These are phyloP conservation scores for Ictalurus punctatus DNA, from an alignment of 2,113 vertebrate genomes.

Conservation along the genomic window DNA sequence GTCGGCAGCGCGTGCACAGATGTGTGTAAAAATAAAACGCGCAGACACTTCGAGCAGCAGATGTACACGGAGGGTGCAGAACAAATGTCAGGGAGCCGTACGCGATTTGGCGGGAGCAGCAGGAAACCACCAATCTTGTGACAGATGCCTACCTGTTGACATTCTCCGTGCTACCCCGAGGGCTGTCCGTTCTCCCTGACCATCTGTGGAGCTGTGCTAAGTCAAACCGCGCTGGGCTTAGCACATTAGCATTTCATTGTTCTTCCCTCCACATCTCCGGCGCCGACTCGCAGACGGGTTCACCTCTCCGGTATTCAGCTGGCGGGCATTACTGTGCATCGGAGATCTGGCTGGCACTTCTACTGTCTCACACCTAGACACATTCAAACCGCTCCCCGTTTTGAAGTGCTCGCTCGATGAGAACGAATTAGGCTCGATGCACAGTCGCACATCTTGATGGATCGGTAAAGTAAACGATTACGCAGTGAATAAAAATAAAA, in stretches of 20 bases:
- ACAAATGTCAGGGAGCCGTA: constrained; percentile 35
- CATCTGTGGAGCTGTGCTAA: constrained; percentile 54
- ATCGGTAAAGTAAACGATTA: constrained; percentile 12
- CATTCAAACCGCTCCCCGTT: constrained; percentile 28
- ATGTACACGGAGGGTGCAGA: background rate
- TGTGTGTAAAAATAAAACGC: background rate
- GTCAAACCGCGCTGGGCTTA: constrained; percentile 36
- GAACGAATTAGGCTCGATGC: constrained; percentile 27
- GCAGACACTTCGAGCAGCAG: background rate
- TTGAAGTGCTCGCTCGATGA: constrained; percentile 28
- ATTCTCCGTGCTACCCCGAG: constrained; percentile 37
- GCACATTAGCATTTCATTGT: constrained; percentile 50
- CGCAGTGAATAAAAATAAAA: background rate
- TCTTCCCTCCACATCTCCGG: constrained; percentile 30
- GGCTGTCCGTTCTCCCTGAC: constrained; percentile 47
- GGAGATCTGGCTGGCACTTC: constrained; percentile 46
- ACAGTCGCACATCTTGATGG: background rate
- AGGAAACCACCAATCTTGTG: constrained; percentile 41
- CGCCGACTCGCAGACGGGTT: constrained; percentile 26
- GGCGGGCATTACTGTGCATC: constrained; percentile 39
- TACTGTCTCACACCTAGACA: constrained; percentile 23
- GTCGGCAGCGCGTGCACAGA: background rate
- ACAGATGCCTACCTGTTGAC: constrained; percentile 56
- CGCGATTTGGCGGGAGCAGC: constrained; percentile 21
- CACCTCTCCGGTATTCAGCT: constrained; percentile 47